Conservation (phyloP, 2,113 vertebrate species). For the Bujurquina vittata region DNA sequence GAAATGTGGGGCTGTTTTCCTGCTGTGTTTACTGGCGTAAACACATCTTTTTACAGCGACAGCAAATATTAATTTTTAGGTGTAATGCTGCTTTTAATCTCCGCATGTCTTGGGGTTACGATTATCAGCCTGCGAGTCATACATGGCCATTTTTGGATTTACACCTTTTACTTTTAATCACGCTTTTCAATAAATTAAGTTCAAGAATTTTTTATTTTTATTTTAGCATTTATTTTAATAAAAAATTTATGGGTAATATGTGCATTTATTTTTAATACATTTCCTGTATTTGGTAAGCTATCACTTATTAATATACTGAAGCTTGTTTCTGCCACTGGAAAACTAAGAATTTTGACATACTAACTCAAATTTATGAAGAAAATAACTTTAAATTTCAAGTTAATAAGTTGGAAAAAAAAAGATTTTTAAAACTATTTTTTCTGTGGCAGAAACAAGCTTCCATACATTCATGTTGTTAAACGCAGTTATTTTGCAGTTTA, state of each 20-base stretch:
- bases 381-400: not conserved
- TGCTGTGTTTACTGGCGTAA: constrained; percentile 60
- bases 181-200: not conserved
- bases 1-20: constrained; percentile 52
- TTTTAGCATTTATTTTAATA: constrained; percentile 7
- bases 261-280: not conserved
- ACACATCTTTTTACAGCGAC: constrained; percentile 43
- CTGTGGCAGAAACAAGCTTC: not conserved
- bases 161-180: not conserved
- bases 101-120: not conserved
- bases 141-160: not conserved
- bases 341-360: not conserved
- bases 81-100: constrained; percentile 32
- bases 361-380: not conserved
- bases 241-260: not conserved
- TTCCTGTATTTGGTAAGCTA: not conserved
- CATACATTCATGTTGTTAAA: not conserved
- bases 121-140: not conserved
- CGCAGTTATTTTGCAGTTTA: not conserved
- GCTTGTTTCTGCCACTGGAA: not conserved
- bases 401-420: not conserved
- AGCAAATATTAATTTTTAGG: constrained; percentile 37
- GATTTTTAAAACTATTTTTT: not conserved
- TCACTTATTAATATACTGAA: not conserved
- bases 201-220: not conserved